These are phyloP conservation scores for Trinectes maculatus DNA, from an alignment of 2,113 vertebrate genomes.

Conservation along the genomic window DNA sequence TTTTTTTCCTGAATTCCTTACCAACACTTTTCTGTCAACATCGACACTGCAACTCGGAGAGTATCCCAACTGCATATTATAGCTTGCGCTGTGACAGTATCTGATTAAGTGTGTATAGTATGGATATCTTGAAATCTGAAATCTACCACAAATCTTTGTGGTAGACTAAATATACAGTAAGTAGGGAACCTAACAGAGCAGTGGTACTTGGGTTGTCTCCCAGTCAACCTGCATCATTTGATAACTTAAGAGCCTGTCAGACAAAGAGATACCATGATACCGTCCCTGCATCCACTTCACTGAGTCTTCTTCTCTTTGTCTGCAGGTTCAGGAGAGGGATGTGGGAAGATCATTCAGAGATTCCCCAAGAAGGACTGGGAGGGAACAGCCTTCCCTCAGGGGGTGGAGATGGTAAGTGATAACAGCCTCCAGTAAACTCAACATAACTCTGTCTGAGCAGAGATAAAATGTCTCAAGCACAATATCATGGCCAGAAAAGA, in stretches of 20 bases:
- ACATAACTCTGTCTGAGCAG: not conserved
- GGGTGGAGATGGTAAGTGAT: conserved; percentile 95
- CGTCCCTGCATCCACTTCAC: not conserved
- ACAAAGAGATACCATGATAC: not conserved
- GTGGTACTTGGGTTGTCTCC: not conserved
- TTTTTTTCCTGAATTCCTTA: not conserved
- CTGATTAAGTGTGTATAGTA: too few species aligned
- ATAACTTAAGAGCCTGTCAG: not conserved
- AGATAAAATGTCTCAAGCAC: not conserved
- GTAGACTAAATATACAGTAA: too few species aligned
- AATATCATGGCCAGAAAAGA: not conserved
- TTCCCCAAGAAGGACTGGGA: conserved; percentile 97
- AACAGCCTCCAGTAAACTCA: not conserved
- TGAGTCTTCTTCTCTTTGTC: conserved; percentile 44
- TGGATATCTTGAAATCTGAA: too few species aligned
- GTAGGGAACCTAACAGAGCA: too few species aligned
- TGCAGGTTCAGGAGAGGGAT: conserved; percentile 90
- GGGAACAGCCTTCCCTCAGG: conserved; percentile 96
- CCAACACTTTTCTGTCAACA: not conserved
- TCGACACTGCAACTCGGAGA: not conserved
- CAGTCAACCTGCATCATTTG: not conserved
- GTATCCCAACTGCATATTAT: not conserved
- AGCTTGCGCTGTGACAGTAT: too few species aligned
- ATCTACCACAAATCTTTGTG: too few species aligned
- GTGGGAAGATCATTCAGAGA: conserved; percentile 97